Evolutionary conservation across 1,140 invertebrate species (phyloP).

Genomic region (Holcopasites calliopsidis): DNA sequence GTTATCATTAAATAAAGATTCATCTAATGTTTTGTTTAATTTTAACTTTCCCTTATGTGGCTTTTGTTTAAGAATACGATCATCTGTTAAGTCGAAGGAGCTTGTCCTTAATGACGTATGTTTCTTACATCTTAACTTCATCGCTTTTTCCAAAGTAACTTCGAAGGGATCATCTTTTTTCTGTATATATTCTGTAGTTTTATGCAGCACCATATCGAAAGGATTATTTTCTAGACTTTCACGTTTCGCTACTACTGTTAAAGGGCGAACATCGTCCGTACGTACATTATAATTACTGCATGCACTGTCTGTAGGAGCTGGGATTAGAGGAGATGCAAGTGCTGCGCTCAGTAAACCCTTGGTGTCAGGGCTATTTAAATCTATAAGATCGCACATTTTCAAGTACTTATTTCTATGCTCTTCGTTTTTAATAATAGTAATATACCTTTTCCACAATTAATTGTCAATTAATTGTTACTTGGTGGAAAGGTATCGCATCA

Average conservation of each 20-base stretch:
- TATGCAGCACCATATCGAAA: conserved; percentile 68
- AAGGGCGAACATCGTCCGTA: neutral
- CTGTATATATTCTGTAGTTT: conserved; percentile 65
- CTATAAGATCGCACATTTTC: conserved; percentile 70
- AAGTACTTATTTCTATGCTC: neutral
- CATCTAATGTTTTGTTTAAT: conserved; percentile 64
- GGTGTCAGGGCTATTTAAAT: conserved; percentile 62
- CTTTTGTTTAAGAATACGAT: conserved; percentile 34
- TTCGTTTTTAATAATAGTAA: neutral
- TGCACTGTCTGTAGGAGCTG: conserved; percentile 47
- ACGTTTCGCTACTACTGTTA: conserved; percentile 30
- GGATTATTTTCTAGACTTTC: conserved; percentile 71
- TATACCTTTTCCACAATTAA: too few species aligned
- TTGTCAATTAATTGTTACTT: conserved; percentile 4
- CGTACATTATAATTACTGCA: conserved; percentile 9
- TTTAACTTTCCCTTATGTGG: conserved; percentile 54
- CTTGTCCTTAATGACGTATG: neutral
- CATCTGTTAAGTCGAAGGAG: conserved; percentile 44
- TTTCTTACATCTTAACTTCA: conserved; percentile 26
- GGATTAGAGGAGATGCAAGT: conserved; percentile 69
- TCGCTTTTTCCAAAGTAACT: conserved; percentile 63
- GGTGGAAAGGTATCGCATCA: neutral
- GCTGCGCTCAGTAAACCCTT: conserved; percentile 10
- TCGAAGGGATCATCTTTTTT: conserved; percentile 74
- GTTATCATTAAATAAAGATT: conserved; percentile 36